These are phyloP conservation scores for Euthynnus affinis DNA, from an alignment of 2,797 vertebrate genomes.

Conservation along the genomic window DNA sequence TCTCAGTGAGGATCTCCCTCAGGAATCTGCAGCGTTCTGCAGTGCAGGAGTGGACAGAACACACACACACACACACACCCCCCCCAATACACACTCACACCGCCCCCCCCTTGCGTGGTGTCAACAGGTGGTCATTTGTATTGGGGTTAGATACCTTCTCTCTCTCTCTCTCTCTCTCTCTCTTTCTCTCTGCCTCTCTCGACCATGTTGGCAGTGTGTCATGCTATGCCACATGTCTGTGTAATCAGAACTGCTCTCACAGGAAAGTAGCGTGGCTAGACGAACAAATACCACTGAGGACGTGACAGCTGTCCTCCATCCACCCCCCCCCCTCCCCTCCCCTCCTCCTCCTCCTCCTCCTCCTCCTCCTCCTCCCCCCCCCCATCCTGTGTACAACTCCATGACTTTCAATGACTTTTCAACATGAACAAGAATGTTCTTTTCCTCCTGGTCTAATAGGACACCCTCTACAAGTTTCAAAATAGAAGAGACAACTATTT, in stretches of 20 bases:
- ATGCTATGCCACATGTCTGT: constrained; percentile 52
- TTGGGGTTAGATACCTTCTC: constrained; percentile 30
- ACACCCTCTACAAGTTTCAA: neutral
- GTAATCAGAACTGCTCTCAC: constrained; percentile 64
- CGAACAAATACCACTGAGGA: constrained; percentile 38
- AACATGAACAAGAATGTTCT: neutral
- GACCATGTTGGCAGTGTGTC: constrained; percentile 45
- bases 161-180: constrained; percentile 9
- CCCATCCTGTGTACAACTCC: neutral
- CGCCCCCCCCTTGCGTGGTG: constrained; percentile 15
- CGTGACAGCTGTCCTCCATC: constrained; percentile 52
- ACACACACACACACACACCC: neutral
- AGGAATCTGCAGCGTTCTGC: constrained; percentile 31
- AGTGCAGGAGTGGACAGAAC: neutral
- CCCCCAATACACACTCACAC: constrained; percentile 13
- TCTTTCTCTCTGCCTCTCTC: constrained; percentile 1
- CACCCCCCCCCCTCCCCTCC: neutral
- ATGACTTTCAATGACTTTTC: constrained; percentile 28
- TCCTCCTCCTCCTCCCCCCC: too few species aligned
- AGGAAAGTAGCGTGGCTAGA: constrained; percentile 64
- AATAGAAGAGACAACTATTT: neutral
- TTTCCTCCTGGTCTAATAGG: neutral
- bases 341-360: too few species aligned
- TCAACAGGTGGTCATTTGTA: constrained; percentile 70
- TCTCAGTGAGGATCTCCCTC: constrained; percentile 41